Evolutionary conservation across 2,113 vertebrate species (phyloP), one percentile per base, ranked within the genome.

Genomic region (Willisornis vidua): DNA sequence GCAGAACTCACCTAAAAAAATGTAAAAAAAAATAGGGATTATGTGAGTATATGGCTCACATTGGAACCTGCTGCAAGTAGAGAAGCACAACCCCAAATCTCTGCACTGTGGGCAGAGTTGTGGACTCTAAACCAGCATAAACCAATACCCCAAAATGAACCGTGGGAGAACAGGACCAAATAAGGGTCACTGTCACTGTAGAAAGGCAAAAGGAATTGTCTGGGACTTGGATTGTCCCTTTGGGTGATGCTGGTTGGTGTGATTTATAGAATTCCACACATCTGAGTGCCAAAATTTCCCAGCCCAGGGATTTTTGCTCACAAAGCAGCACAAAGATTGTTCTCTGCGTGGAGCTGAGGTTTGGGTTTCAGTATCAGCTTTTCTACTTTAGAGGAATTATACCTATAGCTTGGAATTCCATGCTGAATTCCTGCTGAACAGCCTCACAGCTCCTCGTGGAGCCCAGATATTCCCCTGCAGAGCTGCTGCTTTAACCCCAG

Each of bases 391-490:
- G n/a, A 19, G 35, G 6, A 62, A 43, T 39, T 74, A 15, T 6
- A 26, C 54, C 22, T 43, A 10, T 3, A 54, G 52, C 54, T 52
- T n/a, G 33, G 8, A 59, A 25, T 43, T 68, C 72, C 54, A 0
- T 41, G 45, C 73, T 84, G 28, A 61, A 65, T 57, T 55, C 52
- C 63, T 28, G 62, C 67, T 79, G 52, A 62, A 58, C 23, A 54
- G 26, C 33, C 58, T 51, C 17, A 4, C 1, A 23, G 22, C 24
- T 31, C 61, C 26, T 48, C 17, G 2, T 7, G 26, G 61, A 20
- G n/a, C 13, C 1, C 0, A 0, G 37, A 3, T 24, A 13, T 62
- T 48, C 18, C 35, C 48, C 4, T 3, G 16, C 51, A 29, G 22
- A 63, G 52, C 85, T 67, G 52, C 52, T 25, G 15, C 39, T 45